phyloP scores from a whole-genome alignment of 2,888 invertebrate genomes.

The Lobophora halterata region DNA sequence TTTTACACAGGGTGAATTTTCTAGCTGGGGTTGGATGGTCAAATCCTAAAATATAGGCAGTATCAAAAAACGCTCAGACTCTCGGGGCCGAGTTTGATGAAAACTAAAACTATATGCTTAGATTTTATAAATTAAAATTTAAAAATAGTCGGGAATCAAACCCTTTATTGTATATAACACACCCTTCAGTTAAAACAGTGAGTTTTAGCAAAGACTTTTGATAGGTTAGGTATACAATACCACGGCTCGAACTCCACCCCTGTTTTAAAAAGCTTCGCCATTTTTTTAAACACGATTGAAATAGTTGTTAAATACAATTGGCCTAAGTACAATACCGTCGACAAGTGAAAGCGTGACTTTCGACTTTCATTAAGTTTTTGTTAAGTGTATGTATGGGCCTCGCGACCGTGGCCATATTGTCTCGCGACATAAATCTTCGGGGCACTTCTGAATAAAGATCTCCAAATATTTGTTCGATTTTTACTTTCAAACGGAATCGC shows the following conservation, averaged over 20 bases:
- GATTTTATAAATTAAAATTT: too few species aligned
- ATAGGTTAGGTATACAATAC: too few species aligned
- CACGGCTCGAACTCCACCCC: constrained; percentile 37
- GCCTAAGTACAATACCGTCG: constrained; percentile 64
- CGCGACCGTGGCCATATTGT: constrained; percentile 69
- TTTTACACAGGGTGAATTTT: too few species aligned
- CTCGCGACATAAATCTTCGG: constrained; percentile 65
- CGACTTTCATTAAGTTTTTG: constrained; percentile 79
- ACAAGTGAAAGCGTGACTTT: constrained; percentile 79
- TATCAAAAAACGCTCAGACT: too few species aligned
- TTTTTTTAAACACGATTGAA: constrained; percentile 49
- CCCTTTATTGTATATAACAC: too few species aligned
- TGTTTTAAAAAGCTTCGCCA: constrained; percentile 45
- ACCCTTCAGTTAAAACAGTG: too few species aligned
- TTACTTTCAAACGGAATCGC: constrained; percentile 46
- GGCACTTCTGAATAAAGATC: constrained; percentile 51
- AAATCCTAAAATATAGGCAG: too few species aligned
- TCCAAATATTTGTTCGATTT: constrained; percentile 52
- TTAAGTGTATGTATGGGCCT: constrained; percentile 68
- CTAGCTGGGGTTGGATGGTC: too few species aligned
- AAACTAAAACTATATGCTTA: too few species aligned
- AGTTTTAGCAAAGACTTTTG: too few species aligned
- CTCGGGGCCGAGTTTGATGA: too few species aligned
- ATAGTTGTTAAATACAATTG: constrained; percentile 62
- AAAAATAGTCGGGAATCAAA: too few species aligned